Evolutionary conservation across 2,113 vertebrate genomes (phyloP).

Genomic region (Apteryx owenii): DNA sequence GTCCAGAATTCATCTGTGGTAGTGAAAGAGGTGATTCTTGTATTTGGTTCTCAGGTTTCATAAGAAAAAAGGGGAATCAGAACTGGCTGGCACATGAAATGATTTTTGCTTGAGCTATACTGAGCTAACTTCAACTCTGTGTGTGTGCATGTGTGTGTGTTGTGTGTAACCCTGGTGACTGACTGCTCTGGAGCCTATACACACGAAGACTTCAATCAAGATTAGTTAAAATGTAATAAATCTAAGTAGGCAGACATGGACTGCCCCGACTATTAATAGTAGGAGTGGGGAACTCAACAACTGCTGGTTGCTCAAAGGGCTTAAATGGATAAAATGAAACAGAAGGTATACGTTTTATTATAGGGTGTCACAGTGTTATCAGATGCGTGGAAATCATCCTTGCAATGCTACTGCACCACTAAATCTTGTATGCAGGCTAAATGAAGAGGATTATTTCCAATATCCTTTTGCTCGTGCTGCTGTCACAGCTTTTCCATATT

Average conservation of each 20-base stretch:
- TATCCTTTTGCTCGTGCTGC: conserved; percentile 54
- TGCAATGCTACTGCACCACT: conserved; percentile 59
- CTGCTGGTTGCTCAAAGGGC: conserved; percentile 73
- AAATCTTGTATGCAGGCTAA: conserved; percentile 50
- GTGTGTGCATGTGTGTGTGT: not conserved
- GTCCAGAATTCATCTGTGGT: not conserved
- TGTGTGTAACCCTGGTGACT: conserved; percentile 51
- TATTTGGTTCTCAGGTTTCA: not conserved
- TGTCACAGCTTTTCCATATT: conserved; percentile 58
- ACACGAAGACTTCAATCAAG: conserved; percentile 58
- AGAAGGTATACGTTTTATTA: conserved; percentile 71
- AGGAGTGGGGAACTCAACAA: conserved; percentile 64
- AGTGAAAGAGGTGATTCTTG: not conserved
- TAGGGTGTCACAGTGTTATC: conserved; percentile 64
- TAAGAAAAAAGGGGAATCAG: not conserved
- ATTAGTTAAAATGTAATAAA: conserved; percentile 75
- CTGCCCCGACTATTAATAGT: conserved; percentile 58
- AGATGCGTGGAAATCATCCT: conserved; percentile 68
- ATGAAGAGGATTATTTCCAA: conserved; percentile 67
- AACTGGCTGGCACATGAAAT: not conserved
- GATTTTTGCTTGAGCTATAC: not conserved
- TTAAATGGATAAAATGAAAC: conserved; percentile 74
- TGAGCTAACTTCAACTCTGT: not conserved
- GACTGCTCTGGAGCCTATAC: conserved; percentile 24
- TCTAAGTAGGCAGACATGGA: conserved; percentile 66